Evolutionary conservation across 1,140 invertebrate genomes (phyloP), one percentile per base, ranked within the genome.

Genomic region (Zaprionus nigranus): DNA sequence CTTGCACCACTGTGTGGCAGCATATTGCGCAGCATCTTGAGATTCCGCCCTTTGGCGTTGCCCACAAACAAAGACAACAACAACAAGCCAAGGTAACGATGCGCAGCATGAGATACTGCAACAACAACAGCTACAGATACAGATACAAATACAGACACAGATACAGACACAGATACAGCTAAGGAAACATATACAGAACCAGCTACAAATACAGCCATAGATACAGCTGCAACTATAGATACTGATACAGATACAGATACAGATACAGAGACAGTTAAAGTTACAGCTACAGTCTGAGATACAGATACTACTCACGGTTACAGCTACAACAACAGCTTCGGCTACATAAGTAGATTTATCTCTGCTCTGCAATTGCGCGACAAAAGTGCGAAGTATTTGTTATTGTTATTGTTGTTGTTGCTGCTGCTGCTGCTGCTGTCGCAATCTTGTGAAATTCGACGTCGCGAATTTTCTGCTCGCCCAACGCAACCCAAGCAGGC

Each of bases 11-110:
- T 17, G 12, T 74, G 24, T 28, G 46, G 56, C 51, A 58, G 53
- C 53, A 78, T 75, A 87, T 87, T 87, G 81, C 85, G 85, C 85
- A 88, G 85, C 84, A 88, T 88, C 84, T 88, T 81, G 69, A 88
- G 54, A 79, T 81, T 69, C 74, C 78, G 74, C 80, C 78, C 75
- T 79, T 82, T 72, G 46, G 65, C 61, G 58, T 66, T 61, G 63
- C 62, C 63, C 70, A 59, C 54, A 57, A 54, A 53, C 57, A 71
- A 59, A 79, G 54, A 68, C 36, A 34, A 61, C 30, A 20, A 60
- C 28, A 28, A 53, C 58, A 40, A 46, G 20, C 56, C 68, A 85
- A 81, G 75, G 75, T 81, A 79, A 73, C 57, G 17, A 24, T 60
- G 51, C 63, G 49, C 20, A 64, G 65, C 66, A 65, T 49, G 68